Evolutionary conservation across 2,113 vertebrate genomes (phyloP), one percentile per base, ranked within the genome.

Genomic region (Apaloderma vittatum): DNA sequence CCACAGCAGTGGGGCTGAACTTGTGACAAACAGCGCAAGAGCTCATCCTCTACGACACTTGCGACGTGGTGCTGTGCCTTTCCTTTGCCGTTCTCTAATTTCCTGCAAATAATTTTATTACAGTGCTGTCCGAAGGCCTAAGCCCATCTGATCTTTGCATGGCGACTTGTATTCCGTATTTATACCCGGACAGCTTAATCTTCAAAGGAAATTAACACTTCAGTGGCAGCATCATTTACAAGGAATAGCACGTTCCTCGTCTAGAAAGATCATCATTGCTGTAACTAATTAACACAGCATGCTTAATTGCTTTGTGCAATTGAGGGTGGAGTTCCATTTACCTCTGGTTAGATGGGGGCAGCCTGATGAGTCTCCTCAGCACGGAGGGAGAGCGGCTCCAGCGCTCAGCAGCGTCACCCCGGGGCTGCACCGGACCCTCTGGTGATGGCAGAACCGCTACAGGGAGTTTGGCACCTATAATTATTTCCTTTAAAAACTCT

Each of bases 211-310:
- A 73, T 85, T 20, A 82, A 87, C 89, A 40, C 70, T 91, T 86
- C n/a, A 2, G 10, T 76, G 81, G 62, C 81, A 55, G 71, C 20
- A 21, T 23, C 32, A 6, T 73, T 94, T 85, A 57, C 46, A 92
- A 68, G 81, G 89, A 85, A 36, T 15, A 81, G 61, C 73, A 57
- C 61, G 1, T 43, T 61, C 30, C 84, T 82, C 73, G 40, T 71
- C 85, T 68, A 37, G 91, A 40, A 40, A 81, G 54, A 94, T 78
- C 62, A 51, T 90, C 54, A 5, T 86, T 70, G 55, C 93, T 72
- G 81, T 90, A 34, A 68, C 89, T 91, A 86, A 96, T 95, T 91
- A 94, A 92, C 93, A 71, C 71, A 59, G 63, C 58, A 86, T 8
- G 90, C 80, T 91, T 86, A 91, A 91, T 76, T 73, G 84, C 84